Evolutionary conservation across 2,888 invertebrate genomes (phyloP), one percentile per base, ranked within the genome.

Genomic region (Lucinisca nassula): DNA sequence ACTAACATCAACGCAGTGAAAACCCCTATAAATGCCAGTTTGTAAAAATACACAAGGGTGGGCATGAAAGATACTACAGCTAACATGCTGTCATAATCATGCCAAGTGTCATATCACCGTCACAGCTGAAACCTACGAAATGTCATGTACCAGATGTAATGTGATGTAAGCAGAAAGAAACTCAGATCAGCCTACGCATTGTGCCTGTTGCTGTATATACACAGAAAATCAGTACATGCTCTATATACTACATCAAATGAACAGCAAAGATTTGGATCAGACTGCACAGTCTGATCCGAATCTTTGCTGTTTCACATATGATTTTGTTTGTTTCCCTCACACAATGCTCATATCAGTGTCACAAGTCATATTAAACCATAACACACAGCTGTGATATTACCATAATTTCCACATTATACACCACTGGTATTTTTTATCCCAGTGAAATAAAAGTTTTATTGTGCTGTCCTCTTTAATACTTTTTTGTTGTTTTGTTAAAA

Each of bases 31-130:
- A 75, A 75, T 75, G 74, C 1, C 45, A 75, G 12, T 0, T 27
- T 49, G 51, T 40, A 27, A 32, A 67, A 35, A 67, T 67, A 67
- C 32, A 67, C 67, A 35, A 67, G 67, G 67, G 67, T 67, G 67
- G 67, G 67, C 67, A 67, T 67, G 67, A 35, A 67, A 35, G 30
- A 67, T 67, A 24, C 67, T 67, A 17, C 17, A 24, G 67, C 27
- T 67, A 32, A 12, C 55, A 14, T 6, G 1, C 8, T 67, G 67
- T 67, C 67, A 67, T 32, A 32, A 67, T 17, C 35, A 32, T 67
- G 67, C 67, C 67, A 67, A 67, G 67, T 67, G 67, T 67, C 67
- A 67, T 67, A 67, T 45, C 45, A 45, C 8, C 17, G 45, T 45
- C 45, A 45, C 17, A 45, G 17, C 8, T 45, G 45, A 45, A 45